Evolutionary conservation across 2,888 invertebrate genomes (phyloP), one percentile per base, ranked within the genome.

Genomic region (Drosophila pseudotakahashii): DNA sequence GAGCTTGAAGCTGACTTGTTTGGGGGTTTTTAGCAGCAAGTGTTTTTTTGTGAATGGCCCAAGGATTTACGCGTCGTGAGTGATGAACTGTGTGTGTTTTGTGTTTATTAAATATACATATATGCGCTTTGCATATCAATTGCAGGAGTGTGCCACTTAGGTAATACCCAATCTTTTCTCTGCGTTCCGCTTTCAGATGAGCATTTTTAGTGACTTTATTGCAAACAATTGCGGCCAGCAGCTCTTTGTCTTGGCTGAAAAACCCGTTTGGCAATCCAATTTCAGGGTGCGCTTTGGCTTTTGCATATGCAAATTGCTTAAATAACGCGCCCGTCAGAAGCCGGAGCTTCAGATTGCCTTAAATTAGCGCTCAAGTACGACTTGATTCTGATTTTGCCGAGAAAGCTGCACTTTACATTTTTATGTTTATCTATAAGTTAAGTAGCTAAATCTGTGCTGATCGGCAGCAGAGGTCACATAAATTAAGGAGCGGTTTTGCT

Each of bases 321-420:
- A 77, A 67, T 64, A 67, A 71, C 45, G 41, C 66, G 69, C 50
- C 54, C 77, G 67, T 70, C 57, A 87, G 66, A 60, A 57, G 68
- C 37, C 41, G 14, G 41, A 23, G 62, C 48, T 60, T 59, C 58
- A 54, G 66, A 79, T 76, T 78, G 69, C 59, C 57, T 42, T 83
- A 83, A 84, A 86, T 85, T 73, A 76, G 73, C 62, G 67, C 64
- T 85, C 87, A 85, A 88, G 84, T 77, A 76, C 89, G 74, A 86
- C 84, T 76, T 79, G 81, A 77, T 77, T 81, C 74, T 73, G 73
- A 77, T 81, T 77, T 77, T 32, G 55, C 47, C 62, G 57, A 59
- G 53, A 67, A 63, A 67, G 54, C 70, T 64, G 58, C 47, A 62
- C 59, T 72, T 47, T 45, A 7, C 7, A 41, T 30, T 63, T 37